Base-by-base conservation (phyloP, 2,113 vertebrate genomes). In the Tragelaphus scriptus region DNA sequence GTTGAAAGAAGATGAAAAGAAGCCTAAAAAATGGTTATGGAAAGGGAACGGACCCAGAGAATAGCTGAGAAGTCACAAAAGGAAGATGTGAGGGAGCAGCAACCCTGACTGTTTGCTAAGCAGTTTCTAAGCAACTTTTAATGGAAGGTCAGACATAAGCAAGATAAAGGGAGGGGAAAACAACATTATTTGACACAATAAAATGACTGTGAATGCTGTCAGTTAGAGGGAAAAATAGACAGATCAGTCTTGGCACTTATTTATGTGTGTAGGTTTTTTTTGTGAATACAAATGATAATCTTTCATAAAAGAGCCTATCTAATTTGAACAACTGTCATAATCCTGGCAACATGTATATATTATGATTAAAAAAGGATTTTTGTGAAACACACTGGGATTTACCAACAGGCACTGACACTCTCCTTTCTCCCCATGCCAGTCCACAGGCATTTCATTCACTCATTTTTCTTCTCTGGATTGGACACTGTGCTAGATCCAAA, bases 121-220 rank as follows among this genome's bases (percentile, higher is more conserved):
- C 99, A 99, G 99, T 99, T 99, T 99, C 99, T 98, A 99, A 99
- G 99, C 99, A 99, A 99, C 99, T 99, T 99, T 99, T 99, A 99
- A 99, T 99, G 99, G 99, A 99, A 99, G 99, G 99, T 99, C 99
- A 99, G 98, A 97, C 98, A 97, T 98, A 99, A 99, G 98, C 99
- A 99, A 99, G 99, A 99, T 98, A 98, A 99, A 99, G 98, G 98
- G 97, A 99, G 92, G 97, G 98, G 98, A 99, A 99, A 98, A 97
- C 98, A 98, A 98, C 99, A 98, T 99, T 99, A 99, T 99, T 99
- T 99, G 92, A 98, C 96, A 98, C 98, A 99, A 98, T 98, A 97
- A 99, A 99, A 96, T 98, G 98, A 98, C 89, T 96, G 92, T 98
- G 98, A 99, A 98, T 98, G 98, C 98, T 99, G 98, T 96, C 98